Percentiles rank a stretch among this genome's conserved stretches.
phyloP scores from a whole-genome alignment of 2,888 invertebrate genomes.

The Hartigia nigra region DNA sequence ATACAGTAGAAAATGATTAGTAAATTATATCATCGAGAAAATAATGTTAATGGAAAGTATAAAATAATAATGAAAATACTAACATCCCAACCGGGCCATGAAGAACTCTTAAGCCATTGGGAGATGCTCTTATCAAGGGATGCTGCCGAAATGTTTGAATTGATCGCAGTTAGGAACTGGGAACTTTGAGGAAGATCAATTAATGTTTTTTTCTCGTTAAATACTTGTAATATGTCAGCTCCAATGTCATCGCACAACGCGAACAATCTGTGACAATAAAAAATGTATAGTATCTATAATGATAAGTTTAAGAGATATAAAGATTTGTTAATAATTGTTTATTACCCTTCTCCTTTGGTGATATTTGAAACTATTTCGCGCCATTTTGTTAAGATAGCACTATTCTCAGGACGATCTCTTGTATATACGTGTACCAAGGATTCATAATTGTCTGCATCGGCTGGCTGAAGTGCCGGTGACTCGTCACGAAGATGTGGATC shows the following conservation, averaged over 20 bases:
- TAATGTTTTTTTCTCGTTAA: constrained; percentile 46
- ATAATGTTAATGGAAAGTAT: constrained; percentile 6
- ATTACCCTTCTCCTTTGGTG: constrained; percentile 66
- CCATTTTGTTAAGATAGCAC: constrained; percentile 74
- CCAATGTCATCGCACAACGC: constrained; percentile 53
- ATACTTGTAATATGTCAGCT: constrained; percentile 47
- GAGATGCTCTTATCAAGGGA: constrained; percentile 39
- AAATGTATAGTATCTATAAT: not conserved
- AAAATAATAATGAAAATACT: constrained; percentile 36
- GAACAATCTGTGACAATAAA: constrained; percentile 46
- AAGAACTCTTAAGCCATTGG: constrained; percentile 38
- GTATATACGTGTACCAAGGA: constrained; percentile 76
- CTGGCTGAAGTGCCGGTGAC: constrained; percentile 53
- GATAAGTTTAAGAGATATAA: not conserved
- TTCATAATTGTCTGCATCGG: constrained; percentile 67
- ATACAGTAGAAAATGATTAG: not conserved
- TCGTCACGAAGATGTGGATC: constrained; percentile 70
- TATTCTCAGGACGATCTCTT: constrained; percentile 72
- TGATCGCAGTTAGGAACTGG: constrained; percentile 45
- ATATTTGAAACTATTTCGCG: constrained; percentile 71
- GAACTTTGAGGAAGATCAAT: constrained; percentile 57
- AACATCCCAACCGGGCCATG: constrained; percentile 70
- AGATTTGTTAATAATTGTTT: not conserved
- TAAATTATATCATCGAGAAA: not conserved
- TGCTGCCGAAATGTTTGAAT: constrained; percentile 41